Percentiles rank a stretch among this genome's conserved stretches.
Conservation (phyloP, 2,113 vertebrate species). For the Chitala chitala region DNA sequence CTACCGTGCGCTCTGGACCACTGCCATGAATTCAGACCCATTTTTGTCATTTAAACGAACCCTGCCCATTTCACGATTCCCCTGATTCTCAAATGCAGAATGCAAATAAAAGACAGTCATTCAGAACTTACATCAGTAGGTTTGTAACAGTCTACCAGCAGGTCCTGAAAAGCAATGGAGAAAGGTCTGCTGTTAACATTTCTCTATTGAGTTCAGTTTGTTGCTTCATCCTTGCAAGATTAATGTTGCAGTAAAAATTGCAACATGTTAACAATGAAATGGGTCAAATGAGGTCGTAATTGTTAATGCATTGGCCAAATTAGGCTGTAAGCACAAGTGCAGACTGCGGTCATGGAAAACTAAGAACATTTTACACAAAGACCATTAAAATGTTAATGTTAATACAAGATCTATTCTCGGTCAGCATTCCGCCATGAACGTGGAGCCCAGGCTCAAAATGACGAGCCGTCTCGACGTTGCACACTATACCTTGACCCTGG, state of each 20-base stretch:
- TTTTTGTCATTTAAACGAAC: slow-evolving; percentile 6
- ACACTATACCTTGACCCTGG: slow-evolving; percentile 74
- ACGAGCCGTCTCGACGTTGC: not conserved
- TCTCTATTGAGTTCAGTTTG: not conserved
- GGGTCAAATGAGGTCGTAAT: too few species aligned
- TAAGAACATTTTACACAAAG: not conserved
- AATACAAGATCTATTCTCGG: not conserved
- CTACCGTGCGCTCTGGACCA: not conserved
- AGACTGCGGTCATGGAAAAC: not conserved
- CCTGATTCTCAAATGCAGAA: not conserved
- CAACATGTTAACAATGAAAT: too few species aligned
- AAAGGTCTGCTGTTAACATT: not conserved
- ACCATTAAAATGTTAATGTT: not conserved
- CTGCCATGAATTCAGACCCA: not conserved
- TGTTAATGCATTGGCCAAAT: too few species aligned
- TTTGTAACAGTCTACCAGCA: slow-evolving; percentile 86
- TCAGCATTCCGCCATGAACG: not conserved
- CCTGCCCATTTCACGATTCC: not conserved
- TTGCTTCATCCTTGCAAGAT: not conserved
- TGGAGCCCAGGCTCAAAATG: not conserved
- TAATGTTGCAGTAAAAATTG: not conserved
- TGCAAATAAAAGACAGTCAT: not conserved
- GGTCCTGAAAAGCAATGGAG: slow-evolving; percentile 59
- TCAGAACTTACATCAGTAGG: slow-evolving; percentile 77
- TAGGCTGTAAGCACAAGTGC: too few species aligned